A percentile compares a stretch with the other conserved stretches of the same genome.
These are phyloP conservation scores for Rostratula benghalensis DNA, from an alignment of 2,113 vertebrate species.

Conservation along the genomic window DNA sequence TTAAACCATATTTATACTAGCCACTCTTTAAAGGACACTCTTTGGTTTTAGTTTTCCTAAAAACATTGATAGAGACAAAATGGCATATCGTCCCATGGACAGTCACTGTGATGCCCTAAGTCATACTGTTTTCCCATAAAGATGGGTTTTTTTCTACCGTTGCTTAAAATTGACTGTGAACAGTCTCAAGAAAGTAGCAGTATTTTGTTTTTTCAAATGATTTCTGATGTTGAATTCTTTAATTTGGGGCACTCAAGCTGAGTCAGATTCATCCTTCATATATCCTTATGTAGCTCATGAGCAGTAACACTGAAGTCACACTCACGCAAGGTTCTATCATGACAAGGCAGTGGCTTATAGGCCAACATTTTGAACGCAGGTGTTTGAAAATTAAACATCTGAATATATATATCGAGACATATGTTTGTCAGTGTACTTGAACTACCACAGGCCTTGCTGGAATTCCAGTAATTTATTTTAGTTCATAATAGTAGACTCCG, in stretches of 20 bases:
- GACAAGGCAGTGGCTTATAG: not conserved
- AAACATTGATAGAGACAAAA: not conserved
- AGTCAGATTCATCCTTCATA: not conserved
- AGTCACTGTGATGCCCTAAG: not conserved
- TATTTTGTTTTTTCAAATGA: not conserved
- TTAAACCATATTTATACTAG: not conserved
- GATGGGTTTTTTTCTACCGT: not conserved
- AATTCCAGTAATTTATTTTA: not conserved
- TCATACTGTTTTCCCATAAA: not conserved
- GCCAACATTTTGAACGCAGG: not conserved
- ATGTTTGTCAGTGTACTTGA: not conserved
- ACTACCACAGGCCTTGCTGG: not conserved
- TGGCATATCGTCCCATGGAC: accelerated
- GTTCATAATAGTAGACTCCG: not conserved
- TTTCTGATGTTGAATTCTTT: not conserved
- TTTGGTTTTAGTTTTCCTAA: not conserved
- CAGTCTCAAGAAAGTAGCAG: not conserved
- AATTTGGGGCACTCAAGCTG: not conserved
- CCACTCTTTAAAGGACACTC: not conserved
- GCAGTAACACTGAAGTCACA: not conserved
- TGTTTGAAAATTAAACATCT: not conserved
- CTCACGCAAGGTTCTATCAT: not conserved
- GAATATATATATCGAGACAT: not conserved
- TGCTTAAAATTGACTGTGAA: not conserved
- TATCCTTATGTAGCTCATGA: not conserved